Evolutionary conservation across 2,113 vertebrate species (phyloP).

Genomic region (Nanorana parkeri): DNA sequence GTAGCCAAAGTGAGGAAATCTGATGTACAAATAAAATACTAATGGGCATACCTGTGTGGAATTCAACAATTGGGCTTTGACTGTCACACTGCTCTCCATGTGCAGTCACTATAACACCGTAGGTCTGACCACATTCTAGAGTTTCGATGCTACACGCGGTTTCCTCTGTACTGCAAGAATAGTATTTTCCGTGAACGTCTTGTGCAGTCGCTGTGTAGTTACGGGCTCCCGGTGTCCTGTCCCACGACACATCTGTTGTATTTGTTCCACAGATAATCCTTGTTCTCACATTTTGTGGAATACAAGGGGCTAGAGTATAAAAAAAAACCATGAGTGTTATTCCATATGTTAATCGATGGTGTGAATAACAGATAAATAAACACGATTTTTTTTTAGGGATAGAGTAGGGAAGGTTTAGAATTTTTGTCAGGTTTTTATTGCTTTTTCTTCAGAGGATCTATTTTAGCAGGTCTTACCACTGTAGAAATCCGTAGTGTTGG

Average conservation of each 20-base stretch:
- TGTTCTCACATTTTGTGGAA: slow-evolving; percentile 13
- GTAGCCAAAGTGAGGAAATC: neutral
- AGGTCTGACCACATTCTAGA: slow-evolving; percentile 30
- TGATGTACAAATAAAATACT: neutral
- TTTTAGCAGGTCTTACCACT: slow-evolving; percentile 68
- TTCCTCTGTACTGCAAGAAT: slow-evolving; percentile 28
- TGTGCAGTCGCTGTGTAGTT: slow-evolving; percentile 14
- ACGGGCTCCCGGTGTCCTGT: slow-evolving; percentile 14
- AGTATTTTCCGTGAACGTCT: neutral
- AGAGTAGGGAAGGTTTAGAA: too few species aligned
- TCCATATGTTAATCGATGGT: too few species aligned
- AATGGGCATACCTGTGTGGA: slow-evolving; percentile 30
- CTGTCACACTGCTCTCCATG: neutral
- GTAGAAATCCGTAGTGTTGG: slow-evolving; percentile 68
- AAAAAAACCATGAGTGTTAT: too few species aligned
- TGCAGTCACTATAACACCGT: slow-evolving; percentile 44
- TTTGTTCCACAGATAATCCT: slow-evolving; percentile 6
- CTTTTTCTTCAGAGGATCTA: too few species aligned
- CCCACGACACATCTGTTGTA: slow-evolving; percentile 35
- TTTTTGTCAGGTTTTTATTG: too few species aligned
- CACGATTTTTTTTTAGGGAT: too few species aligned
- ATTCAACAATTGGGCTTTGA: neutral
- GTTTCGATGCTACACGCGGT: slow-evolving; percentile 56
- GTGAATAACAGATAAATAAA: too few species aligned
- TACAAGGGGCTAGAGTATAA: slow-evolving; percentile 35